Evolutionary conservation across 1,140 invertebrate species (phyloP).

Genomic region (Trichonephila clavata): DNA sequence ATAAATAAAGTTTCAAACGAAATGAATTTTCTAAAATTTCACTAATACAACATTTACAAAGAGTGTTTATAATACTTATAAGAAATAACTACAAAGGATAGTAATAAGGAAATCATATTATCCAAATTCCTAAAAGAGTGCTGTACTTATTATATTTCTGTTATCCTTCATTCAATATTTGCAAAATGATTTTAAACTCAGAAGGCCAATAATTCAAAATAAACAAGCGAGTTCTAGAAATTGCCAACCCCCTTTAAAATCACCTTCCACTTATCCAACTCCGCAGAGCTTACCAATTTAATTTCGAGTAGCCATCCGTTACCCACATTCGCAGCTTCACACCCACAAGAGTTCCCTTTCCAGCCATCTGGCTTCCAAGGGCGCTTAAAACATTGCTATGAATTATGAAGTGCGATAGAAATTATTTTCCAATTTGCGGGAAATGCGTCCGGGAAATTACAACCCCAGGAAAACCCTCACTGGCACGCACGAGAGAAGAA

Average conservation of each 20-base stretch:
- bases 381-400: conserved; percentile 17
- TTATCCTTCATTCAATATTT: too few relatives aligned
- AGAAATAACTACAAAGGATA: too few relatives aligned
- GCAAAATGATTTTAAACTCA: too few relatives aligned
- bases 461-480: not conserved
- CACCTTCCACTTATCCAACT: not conserved
- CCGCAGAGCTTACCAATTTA: not conserved
- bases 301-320: conserved; percentile 25
- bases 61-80: too few relatives aligned
- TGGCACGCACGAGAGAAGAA: too few relatives aligned
- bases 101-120: too few relatives aligned
- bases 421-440: conserved; percentile 54
- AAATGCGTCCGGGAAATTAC: conserved; percentile 34
- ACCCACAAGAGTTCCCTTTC: not conserved
- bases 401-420: conserved; percentile 51
- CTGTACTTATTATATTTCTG: too few relatives aligned
- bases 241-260: too few relatives aligned
- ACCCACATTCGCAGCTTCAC: not conserved
- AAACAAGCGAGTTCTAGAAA: not conserved
- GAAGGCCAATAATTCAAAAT: not conserved
- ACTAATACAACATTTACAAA: too few relatives aligned
- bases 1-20: too few relatives aligned
- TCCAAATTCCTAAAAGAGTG: too few relatives aligned
- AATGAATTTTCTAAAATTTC: too few relatives aligned
- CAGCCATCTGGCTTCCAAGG: conserved; percentile 1